phyloP scores from a whole-genome alignment of 2,888 invertebrate species.

The Agelastica alni region DNA sequence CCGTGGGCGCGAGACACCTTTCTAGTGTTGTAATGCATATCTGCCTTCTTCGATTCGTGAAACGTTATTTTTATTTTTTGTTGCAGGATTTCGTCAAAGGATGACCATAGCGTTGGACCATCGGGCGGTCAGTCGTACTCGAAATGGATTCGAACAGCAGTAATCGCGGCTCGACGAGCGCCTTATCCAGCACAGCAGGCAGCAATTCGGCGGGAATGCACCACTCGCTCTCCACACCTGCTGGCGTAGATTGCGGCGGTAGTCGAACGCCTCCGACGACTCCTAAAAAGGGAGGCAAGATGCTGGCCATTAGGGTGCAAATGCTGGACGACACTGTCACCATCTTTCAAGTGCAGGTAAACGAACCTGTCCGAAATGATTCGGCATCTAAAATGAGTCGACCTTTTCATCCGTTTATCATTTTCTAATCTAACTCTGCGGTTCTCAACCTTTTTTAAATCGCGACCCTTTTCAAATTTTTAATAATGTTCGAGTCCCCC shows the following conservation, averaged over 20 bases:
- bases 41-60: too few species aligned
- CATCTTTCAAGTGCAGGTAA: conserved; percentile 91
- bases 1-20: too few species aligned
- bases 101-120: conserved; percentile 25
- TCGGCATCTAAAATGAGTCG: too few species aligned
- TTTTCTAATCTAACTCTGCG: too few species aligned
- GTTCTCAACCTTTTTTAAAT: too few species aligned
- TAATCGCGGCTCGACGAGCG: conserved; percentile 54
- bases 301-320: conserved; percentile 84
- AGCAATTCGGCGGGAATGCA: conserved; percentile 65
- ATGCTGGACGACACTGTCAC: conserved; percentile 89
- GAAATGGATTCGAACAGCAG: conserved; percentile 45
- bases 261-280: conserved; percentile 76
- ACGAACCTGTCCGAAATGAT: too few species aligned
- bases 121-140: conserved; percentile 7
- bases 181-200: conserved; percentile 52
- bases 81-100: conserved; percentile 41
- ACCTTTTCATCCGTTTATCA: too few species aligned
- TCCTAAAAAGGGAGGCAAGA: conserved; percentile 84
- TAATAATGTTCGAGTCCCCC: too few species aligned
- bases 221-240: conserved; percentile 83
- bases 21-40: too few species aligned
- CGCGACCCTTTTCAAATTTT: too few species aligned
- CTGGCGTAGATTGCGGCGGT: conserved; percentile 76
- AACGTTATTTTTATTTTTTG: conserved; percentile 3